phyloP scores from a whole-genome alignment of 2,113 vertebrate species.

The Amblyopsis rosae region DNA sequence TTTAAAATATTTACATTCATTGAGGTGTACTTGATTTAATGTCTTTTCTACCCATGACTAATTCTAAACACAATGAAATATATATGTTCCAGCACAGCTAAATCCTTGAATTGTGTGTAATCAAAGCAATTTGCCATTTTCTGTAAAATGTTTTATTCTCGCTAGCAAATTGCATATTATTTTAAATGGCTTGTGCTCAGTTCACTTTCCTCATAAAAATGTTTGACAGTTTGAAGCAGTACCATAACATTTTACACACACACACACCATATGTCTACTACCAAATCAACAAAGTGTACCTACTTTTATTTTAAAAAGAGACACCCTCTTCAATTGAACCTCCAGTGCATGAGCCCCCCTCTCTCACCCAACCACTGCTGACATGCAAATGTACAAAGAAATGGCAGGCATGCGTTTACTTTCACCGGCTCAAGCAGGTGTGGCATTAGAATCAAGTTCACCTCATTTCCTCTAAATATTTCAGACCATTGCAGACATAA shows the following conservation, averaged over 20 bases:
- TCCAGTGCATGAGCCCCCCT: too few relatives aligned
- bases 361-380: too few relatives aligned
- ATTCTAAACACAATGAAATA: too few relatives aligned
- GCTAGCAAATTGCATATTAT: constrained; percentile 1
- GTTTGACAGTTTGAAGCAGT: too few relatives aligned
- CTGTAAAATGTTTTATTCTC: constrained; percentile 7
- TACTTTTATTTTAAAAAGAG: too few relatives aligned
- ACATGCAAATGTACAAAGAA: too few relatives aligned
- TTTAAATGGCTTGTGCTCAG: neutral
- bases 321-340: too few relatives aligned
- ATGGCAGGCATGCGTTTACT: too few relatives aligned
- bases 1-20: constrained; percentile 12
- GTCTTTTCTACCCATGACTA: neutral
- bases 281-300: too few relatives aligned
- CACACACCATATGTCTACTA: too few relatives aligned
- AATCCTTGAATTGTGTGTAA: neutral
- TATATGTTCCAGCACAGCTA: too few relatives aligned
- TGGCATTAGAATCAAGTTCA: constrained; percentile 24
- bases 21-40: constrained; percentile 22
- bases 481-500: constrained; percentile 35
- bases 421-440: constrained; percentile 2
- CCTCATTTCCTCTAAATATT: neutral
- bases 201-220: neutral
- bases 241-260: too few relatives aligned
- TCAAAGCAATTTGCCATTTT: neutral